Conservation (phyloP, 2,888 invertebrate genomes). For the Cephonodes hylas region DNA sequence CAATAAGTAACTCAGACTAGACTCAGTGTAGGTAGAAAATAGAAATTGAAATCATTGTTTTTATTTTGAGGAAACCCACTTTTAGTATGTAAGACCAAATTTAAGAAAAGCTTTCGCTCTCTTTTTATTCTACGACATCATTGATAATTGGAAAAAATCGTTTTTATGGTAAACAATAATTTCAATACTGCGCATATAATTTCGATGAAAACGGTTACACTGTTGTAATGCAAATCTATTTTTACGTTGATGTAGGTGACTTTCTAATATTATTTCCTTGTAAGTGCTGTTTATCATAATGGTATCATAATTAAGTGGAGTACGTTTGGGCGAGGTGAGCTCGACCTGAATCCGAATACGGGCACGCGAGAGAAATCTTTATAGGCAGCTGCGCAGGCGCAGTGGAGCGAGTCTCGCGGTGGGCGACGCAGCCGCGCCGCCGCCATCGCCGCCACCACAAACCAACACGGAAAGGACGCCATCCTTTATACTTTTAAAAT, state of each 20-base stretch:
- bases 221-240: slow-evolving; percentile 1
- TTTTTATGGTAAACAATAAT: neutral
- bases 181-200: neutral
- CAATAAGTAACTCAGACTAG: no score
- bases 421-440: slow-evolving; percentile 35
- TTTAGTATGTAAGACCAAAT: neutral
- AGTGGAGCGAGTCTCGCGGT: slow-evolving; percentile 35
- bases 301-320: slow-evolving; percentile 5
- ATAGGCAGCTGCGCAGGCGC: slow-evolving; percentile 43
- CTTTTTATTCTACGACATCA: neutral
- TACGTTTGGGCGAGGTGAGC: slow-evolving; percentile 62
- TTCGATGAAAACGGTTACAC: neutral
- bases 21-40: no score
- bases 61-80: no score
- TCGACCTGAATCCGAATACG: slow-evolving; percentile 75
- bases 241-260: slow-evolving; percentile 22
- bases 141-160: neutral
- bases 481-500: slow-evolving; percentile 43
- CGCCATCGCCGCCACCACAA: neutral
- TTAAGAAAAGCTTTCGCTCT: neutral
- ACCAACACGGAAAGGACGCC: slow-evolving; percentile 56
- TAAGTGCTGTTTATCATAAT: neutral
- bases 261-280: slow-evolving; percentile 3
- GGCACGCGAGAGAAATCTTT: slow-evolving; percentile 73
- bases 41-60: no score